Conservation (phyloP, 2,113 vertebrate species). For the Psephotus haematonotus region DNA sequence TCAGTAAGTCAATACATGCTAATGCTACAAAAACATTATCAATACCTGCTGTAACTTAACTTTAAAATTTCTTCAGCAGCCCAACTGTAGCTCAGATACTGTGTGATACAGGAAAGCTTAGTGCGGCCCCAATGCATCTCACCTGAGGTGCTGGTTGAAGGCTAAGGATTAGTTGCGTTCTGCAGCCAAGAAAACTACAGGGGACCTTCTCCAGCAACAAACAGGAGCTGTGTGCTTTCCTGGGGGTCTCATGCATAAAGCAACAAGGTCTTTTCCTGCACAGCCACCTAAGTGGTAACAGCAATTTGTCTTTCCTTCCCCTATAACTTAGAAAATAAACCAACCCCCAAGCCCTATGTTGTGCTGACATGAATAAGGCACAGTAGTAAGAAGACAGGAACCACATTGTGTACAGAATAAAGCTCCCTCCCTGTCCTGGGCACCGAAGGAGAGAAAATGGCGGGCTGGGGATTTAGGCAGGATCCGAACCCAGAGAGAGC, state of each 20-base stretch:
- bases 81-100: not conserved
- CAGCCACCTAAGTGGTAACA: not conserved
- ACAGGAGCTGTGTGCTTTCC: not conserved
- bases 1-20: not conserved
- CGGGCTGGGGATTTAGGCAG: not conserved
- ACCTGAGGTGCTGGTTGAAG: not conserved
- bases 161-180: not conserved
- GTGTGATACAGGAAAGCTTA: not conserved
- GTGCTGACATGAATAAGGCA: not conserved
- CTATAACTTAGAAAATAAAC: not conserved
- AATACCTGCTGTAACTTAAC: not conserved
- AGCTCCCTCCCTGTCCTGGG: accelerated
- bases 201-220: not conserved
- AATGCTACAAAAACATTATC: not conserved
- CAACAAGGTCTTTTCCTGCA: not conserved
- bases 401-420: accelerated
- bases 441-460: not conserved
- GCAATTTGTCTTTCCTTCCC: not conserved
- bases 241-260: not conserved
- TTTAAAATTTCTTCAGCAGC: not conserved
- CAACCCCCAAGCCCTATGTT: not conserved
- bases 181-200: not conserved
- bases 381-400: not conserved
- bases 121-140: not conserved
- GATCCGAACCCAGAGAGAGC: too few species aligned